These are phyloP conservation scores for Cydia strobilella DNA, from an alignment of 1,140 invertebrate species.

Conservation along the genomic window DNA sequence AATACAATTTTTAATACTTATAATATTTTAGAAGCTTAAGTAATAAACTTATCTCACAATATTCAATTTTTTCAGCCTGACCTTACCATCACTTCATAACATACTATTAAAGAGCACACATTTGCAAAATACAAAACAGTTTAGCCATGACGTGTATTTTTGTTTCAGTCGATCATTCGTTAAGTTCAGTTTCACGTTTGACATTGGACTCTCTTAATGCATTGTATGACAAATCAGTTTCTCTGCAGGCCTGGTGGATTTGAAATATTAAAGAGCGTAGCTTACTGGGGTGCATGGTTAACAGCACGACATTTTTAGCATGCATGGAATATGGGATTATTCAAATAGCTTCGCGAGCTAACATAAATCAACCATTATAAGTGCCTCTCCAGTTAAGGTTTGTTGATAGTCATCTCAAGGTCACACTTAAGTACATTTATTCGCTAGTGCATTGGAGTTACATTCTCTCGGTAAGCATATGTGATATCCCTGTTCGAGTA, in stretches of 20 bases:
- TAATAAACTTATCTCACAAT: not conserved
- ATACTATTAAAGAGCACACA: too few relatives aligned
- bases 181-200: not conserved
- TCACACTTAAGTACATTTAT: not conserved
- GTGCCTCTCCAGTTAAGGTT: not conserved
- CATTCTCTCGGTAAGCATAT: not conserved
- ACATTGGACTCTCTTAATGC: not conserved
- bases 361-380: not conserved
- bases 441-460: not conserved
- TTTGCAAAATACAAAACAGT: not conserved
- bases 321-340: not conserved
- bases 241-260: not conserved
- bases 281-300: slow-evolving; percentile 10
- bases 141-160: not conserved
- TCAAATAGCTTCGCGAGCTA: not conserved
- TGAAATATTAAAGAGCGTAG: not conserved
- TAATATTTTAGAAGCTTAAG: not conserved
- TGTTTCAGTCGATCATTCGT: not conserved
- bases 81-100: not conserved
- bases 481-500: not conserved
- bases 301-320: slow-evolving; percentile 4
- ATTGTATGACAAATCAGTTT: not conserved
- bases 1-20: not conserved
- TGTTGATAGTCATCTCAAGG: not conserved
- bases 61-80: not conserved